These are phyloP conservation scores for Auanema sp. DNA, from an alignment of 2,888 invertebrate genomes.

Conservation along the genomic window DNA sequence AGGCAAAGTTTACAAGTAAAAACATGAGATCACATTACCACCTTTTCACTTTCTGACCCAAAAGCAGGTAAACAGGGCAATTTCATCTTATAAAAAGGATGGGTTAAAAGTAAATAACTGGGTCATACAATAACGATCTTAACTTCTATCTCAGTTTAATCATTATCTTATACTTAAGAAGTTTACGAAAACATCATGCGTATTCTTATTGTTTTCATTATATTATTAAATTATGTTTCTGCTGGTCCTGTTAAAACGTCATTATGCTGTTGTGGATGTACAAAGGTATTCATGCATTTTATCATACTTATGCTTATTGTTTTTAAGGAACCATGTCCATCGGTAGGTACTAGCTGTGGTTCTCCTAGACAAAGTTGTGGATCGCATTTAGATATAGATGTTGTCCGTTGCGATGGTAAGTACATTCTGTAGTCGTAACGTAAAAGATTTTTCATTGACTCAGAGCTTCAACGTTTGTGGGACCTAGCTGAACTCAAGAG, in stretches of 20 bases:
- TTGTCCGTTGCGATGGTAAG: slow-evolving; percentile 15
- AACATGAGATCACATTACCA: too few species aligned
- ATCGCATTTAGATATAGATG: neutral
- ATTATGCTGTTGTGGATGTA: slow-evolving; percentile 38
- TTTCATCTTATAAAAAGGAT: too few species aligned
- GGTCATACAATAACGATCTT: too few species aligned
- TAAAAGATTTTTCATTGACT: neutral
- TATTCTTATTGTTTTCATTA: too few species aligned
- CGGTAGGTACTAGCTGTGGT: slow-evolving; percentile 31
- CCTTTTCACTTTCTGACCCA: too few species aligned
- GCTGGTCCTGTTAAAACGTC: slow-evolving; percentile 30
- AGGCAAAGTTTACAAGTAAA: too few species aligned
- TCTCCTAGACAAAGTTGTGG: slow-evolving; percentile 18
- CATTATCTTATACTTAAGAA: too few species aligned
- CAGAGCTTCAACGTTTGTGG: slow-evolving; percentile 29
- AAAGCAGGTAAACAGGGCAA: too few species aligned
- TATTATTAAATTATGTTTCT: too few species aligned
- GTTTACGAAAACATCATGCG: too few species aligned
- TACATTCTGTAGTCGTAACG: neutral
- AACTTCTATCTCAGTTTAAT: too few species aligned
- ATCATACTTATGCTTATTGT: neutral
- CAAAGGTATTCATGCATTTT: slow-evolving; percentile 7
- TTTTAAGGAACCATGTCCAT: slow-evolving; percentile 30
- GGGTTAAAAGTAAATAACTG: too few species aligned
- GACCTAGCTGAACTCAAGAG: slow-evolving; percentile 11